Base-by-base conservation (phyloP, 2,888 invertebrate genomes). In the Caenorhabditis angaria region DNA sequence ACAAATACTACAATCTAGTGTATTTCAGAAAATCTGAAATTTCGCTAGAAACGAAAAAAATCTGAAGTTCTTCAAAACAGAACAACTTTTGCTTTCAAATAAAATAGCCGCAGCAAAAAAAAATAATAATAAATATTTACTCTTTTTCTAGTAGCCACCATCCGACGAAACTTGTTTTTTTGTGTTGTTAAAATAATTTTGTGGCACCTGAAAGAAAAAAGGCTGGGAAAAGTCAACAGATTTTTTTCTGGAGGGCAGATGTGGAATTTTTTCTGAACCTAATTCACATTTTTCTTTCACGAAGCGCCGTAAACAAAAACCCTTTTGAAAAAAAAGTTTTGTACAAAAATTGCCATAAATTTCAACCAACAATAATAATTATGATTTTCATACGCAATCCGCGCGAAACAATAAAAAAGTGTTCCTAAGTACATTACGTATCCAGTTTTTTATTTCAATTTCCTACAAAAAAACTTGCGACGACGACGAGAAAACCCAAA, bases 121-220 rank as follows among this genome's bases (percentile, higher is more conserved):
- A 8, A 41, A 41, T 41, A 41, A 41, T 41, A 41, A 41, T 41
- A 41, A 41, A 41, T 41, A 41, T 41, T 41, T 41, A 41, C 41
- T 41, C 41, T 41, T 41, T 14, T 41, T 41, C 41, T 41, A 41
- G 41, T 41, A 41, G 41, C 41, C 41, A 41, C 41, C 41, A 41
- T 41, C 41, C 41, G 41, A 41, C 41, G n/a, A 41, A 41, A 41
- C 41, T 41, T 41, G 41, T 41, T 41, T 41, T 41, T 41, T 32
- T 32, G 5, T 32, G 32, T 12, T 32, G 18, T 41, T 41, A n/a
- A n/a, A n/a, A n/a, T 41, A 18, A 14, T 41, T 41, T 18, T 41
- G 10, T 41, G 41, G 41, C 41, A 41, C 41, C 6, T 41, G 41
- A 41, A 32, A 5, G 32, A 32, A 32, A 5, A 32, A n/a, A n/a